Conservation (phyloP, 2,797 vertebrate genomes). For the Miichthys miiuy region DNA sequence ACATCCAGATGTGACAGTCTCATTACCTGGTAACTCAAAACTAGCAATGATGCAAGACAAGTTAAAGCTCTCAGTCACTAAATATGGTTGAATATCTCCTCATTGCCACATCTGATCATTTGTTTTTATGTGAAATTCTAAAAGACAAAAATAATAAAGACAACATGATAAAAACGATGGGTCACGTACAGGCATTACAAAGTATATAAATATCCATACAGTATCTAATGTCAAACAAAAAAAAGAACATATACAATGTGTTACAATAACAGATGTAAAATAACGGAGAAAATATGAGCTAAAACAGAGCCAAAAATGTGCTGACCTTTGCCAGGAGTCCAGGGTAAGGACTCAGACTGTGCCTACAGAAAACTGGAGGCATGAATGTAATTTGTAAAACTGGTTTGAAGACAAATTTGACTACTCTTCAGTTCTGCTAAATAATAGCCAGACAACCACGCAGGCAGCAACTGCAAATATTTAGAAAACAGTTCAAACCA, state of each 20-base stretch:
- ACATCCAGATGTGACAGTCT: slow-evolving; percentile 46
- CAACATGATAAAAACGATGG: slow-evolving; percentile 14
- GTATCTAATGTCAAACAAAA: slow-evolving; percentile 51
- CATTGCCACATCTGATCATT: slow-evolving; percentile 42
- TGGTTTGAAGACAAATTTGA: slow-evolving; percentile 44
- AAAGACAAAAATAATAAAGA: slow-evolving; percentile 33
- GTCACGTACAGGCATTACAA: slow-evolving; percentile 51
- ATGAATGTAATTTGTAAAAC: slow-evolving; percentile 42
- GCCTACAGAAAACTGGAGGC: slow-evolving; percentile 21
- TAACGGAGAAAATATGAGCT: slow-evolving; percentile 34
- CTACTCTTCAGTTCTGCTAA: slow-evolving; percentile 40
- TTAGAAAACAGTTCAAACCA: slow-evolving; percentile 46
- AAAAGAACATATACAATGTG: slow-evolving; percentile 41
- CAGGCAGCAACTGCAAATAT: slow-evolving; percentile 41
- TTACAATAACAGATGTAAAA: slow-evolving; percentile 46
- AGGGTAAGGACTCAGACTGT: slow-evolving; percentile 9
- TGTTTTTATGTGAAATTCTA: slow-evolving; percentile 34
- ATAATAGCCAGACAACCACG: slow-evolving; percentile 20
- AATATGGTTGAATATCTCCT: slow-evolving; percentile 41
- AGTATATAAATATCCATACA: slow-evolving; percentile 56
- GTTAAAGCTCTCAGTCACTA: slow-evolving; percentile 69
- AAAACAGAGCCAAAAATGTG: slow-evolving; percentile 35
- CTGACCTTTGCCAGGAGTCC: slow-evolving; percentile 35
- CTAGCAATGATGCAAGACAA: slow-evolving; percentile 39
- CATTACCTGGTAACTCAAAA: slow-evolving; percentile 49